These are phyloP conservation scores for Apocheima hispidaria DNA, from an alignment of 2,888 invertebrate genomes.

Conservation along the genomic window DNA sequence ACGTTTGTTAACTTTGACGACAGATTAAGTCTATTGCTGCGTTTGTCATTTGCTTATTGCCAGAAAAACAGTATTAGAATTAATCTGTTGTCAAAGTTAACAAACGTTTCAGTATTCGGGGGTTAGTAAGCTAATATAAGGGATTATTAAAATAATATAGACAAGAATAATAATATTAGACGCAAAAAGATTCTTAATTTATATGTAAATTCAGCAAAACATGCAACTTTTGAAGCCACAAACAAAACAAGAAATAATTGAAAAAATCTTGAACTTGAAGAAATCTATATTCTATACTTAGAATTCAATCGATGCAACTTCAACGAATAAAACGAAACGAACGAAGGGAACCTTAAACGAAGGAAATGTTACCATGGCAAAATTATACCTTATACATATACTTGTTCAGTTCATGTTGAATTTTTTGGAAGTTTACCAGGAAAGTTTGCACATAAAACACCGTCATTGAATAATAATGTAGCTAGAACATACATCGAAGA, in stretches of 20 bases:
- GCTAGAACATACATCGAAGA: not conserved
- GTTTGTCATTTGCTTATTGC: too few relatives aligned
- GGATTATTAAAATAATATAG: too few relatives aligned
- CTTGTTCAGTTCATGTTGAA: not conserved
- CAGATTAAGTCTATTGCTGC: too few relatives aligned
- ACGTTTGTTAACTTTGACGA: too few relatives aligned
- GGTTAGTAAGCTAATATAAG: too few relatives aligned
- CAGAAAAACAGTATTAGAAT: too few relatives aligned
- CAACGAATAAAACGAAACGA: constrained; percentile 15
- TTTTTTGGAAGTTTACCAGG: constrained; percentile 12
- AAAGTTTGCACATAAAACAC: not conserved
- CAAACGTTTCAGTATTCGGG: too few relatives aligned
- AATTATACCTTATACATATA: not conserved
- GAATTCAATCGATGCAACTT: constrained; percentile 29
- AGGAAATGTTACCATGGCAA: constrained; percentile 1
- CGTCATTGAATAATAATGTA: constrained; percentile 11
- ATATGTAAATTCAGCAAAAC: too few relatives aligned
- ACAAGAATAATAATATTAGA: not conserved
- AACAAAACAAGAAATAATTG: not conserved
- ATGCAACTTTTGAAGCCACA: too few relatives aligned
- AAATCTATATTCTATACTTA: constrained; percentile 19
- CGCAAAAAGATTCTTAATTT: too few relatives aligned
- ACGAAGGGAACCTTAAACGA: too few relatives aligned
- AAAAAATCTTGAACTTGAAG: constrained; percentile 18
- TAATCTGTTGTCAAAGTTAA: too few relatives aligned